Conservation (phyloP, 2,797 vertebrate genomes). For the Bryconaethiops microstoma region DNA sequence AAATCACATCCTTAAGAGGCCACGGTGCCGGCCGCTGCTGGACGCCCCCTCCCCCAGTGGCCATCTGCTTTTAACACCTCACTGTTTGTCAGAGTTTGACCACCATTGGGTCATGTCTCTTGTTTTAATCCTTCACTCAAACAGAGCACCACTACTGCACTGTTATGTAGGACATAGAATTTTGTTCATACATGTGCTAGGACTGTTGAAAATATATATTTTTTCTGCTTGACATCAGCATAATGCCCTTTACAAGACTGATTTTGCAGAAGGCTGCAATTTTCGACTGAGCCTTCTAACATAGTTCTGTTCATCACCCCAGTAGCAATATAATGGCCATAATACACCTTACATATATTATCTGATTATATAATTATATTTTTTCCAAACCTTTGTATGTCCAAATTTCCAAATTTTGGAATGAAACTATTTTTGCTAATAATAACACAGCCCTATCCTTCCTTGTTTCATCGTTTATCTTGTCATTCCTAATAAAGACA, state of each 20-base stretch:
- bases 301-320: not conserved
- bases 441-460: not conserved
- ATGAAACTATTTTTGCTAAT: not conserved
- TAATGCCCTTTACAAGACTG: not conserved
- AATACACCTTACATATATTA: too few species aligned
- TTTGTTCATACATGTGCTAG: not conserved
- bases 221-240: too few species aligned
- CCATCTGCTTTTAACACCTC: slow-evolving; percentile 35
- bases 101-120: not conserved
- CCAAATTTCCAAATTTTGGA: too few species aligned
- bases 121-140: not conserved
- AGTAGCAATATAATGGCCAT: not conserved
- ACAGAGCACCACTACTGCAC: not conserved
- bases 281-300: too few species aligned
- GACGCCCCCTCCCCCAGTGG: slow-evolving; percentile 22
- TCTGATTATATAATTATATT: too few species aligned
- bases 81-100: slow-evolving; percentile 19
- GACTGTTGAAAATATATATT: not conserved
- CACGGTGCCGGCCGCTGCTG: slow-evolving; percentile 63
- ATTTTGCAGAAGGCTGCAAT: too few species aligned
- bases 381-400: too few species aligned
- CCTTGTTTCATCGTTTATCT: not conserved
- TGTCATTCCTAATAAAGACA: slow-evolving; percentile 22
- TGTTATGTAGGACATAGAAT: not conserved
- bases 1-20: slow-evolving; percentile 82